These are phyloP conservation scores for Halisarca cf. caerulea DNA, from an alignment of 37 sponge, comb jelly and placozoan genomes.

Conservation along the genomic window DNA sequence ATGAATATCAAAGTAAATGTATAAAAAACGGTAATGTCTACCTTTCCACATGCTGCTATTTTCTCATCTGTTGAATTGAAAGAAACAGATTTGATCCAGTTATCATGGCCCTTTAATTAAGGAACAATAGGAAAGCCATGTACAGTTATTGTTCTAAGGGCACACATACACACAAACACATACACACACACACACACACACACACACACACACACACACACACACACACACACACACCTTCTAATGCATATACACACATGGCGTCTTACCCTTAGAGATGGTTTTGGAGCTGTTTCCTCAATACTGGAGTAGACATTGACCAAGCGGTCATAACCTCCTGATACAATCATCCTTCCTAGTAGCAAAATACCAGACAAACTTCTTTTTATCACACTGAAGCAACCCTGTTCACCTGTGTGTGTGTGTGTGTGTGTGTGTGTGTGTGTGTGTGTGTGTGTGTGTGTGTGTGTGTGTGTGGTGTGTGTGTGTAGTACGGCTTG, in stretches of 20 bases:
- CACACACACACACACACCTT: too few relatives aligned
- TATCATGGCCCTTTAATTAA: conserved; percentile 73
- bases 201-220: too few relatives aligned
- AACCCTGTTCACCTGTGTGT: not conserved
- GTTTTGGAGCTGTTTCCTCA: not conserved
- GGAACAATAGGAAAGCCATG: too few relatives aligned
- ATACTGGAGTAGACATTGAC: not conserved
- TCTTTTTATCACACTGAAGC: too few relatives aligned
- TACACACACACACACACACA: too few relatives aligned
- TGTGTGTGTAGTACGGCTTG: too few relatives aligned
- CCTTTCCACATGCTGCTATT: conserved; percentile 57
- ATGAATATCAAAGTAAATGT: too few relatives aligned
- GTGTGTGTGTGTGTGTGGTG: not conserved
- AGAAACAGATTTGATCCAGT: conserved; percentile 59
- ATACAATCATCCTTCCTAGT: not conserved
- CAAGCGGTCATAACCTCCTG: conserved; percentile 19
- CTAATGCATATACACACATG: not conserved
- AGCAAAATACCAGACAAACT: not conserved
- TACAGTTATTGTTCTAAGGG: too few relatives aligned
- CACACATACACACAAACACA: too few relatives aligned
- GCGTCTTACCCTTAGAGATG: not conserved
- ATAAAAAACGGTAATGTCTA: too few relatives aligned
- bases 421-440: not conserved
- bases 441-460: not conserved
- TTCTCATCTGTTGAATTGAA: conserved; percentile 43